phyloP scores from a whole-genome alignment of 2,888 invertebrate genomes.

The Thereva unica region DNA sequence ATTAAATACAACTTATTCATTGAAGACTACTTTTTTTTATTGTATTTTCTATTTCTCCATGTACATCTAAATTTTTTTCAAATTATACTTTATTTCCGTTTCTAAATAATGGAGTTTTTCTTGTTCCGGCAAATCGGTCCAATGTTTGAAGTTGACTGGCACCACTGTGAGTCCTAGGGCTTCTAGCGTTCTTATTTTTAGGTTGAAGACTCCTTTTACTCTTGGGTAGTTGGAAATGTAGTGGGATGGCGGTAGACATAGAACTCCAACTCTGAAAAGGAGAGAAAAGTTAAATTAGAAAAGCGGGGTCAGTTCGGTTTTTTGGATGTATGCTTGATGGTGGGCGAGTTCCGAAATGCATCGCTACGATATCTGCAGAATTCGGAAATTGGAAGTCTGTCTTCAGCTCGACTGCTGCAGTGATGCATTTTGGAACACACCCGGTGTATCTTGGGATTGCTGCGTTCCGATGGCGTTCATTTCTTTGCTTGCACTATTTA shows the following conservation, averaged over 20 bases:
- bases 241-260: conserved; percentile 29
- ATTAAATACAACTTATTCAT: neutral
- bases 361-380: too few species aligned
- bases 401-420: too few species aligned
- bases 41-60: neutral
- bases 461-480: too few species aligned
- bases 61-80: neutral
- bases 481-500: too few species aligned
- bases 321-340: too few species aligned
- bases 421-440: too few species aligned
- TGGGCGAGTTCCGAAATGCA: too few species aligned
- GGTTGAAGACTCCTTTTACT: conserved; percentile 37
- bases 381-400: too few species aligned
- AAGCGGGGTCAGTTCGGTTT: neutral
- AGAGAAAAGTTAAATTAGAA: neutral
- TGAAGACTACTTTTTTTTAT: neutral
- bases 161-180: conserved; percentile 14
- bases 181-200: conserved; percentile 36
- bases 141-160: conserved; percentile 24
- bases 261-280: conserved; percentile 36
- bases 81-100: conserved; percentile 25
- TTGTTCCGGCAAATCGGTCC: conserved; percentile 33
- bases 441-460: too few species aligned
- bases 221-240: conserved; percentile 30
- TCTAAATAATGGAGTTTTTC: conserved; percentile 36